These are phyloP conservation scores for Engraulis encrasicolus DNA, from an alignment of 2,113 vertebrate species.

Conservation along the genomic window DNA sequence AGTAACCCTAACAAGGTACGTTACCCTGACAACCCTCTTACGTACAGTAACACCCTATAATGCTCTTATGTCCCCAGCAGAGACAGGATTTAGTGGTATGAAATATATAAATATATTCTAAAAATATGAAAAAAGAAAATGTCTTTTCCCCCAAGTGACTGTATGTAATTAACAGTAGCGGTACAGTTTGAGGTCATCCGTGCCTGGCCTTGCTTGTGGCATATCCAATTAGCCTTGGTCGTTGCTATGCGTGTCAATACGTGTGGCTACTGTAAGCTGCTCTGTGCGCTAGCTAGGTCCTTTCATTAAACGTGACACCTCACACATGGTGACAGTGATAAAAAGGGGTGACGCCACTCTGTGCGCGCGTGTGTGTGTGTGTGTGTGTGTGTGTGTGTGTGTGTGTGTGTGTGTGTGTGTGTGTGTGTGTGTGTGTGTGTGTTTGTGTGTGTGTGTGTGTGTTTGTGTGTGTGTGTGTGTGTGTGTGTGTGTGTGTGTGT, in stretches of 20 bases:
- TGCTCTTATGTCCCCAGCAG: not conserved
- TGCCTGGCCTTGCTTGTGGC: slow-evolving; percentile 15
- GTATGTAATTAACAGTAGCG: not conserved
- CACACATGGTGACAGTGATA: not conserved
- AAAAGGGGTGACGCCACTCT: not conserved
- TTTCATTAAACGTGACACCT: slow-evolving; percentile 1
- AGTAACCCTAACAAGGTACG: slow-evolving; percentile 81
- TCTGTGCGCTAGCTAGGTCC: not conserved
- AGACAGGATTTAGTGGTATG: not conserved
- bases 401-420: not conserved
- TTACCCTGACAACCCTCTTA: not conserved
- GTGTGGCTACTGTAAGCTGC: not conserved
- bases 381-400: not conserved
- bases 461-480: no score
- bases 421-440: no score
- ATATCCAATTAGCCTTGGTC: slow-evolving; percentile 4
- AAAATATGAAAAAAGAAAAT: no score
- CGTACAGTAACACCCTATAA: not conserved
- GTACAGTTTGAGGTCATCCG: not conserved
- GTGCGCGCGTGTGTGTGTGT: not conserved
- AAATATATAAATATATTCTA: not conserved
- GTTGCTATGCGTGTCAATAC: slow-evolving; percentile 11
- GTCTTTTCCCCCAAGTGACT: not conserved
- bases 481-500: not conserved
- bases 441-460: no score